Evolutionary conservation across 2,888 invertebrate genomes (phyloP).

Genomic region (Yponomeuta plumbellus): DNA sequence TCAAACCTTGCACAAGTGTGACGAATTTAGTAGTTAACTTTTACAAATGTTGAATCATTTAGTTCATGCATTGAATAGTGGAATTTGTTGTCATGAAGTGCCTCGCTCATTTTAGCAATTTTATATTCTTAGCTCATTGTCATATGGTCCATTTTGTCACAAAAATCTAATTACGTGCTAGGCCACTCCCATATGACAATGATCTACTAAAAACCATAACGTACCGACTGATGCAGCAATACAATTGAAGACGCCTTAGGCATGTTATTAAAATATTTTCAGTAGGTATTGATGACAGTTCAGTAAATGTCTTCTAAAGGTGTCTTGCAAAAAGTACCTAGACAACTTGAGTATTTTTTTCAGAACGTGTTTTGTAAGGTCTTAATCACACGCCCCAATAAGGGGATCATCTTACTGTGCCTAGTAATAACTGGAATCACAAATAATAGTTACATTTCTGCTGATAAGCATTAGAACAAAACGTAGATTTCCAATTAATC

Average conservation of each 20-base stretch:
- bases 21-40: conserved; percentile 66
- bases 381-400: not conserved
- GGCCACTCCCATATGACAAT: not conserved
- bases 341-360: not conserved
- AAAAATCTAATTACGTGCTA: not conserved
- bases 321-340: too few species aligned
- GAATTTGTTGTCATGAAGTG: conserved; percentile 21
- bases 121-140: conserved; percentile 2
- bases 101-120: conserved; percentile 18
- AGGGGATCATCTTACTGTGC: conserved; percentile 20
- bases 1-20: conserved; percentile 37
- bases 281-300: not conserved
- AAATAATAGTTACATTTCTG: conserved; percentile 11
- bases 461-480: conserved; percentile 15
- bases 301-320: not conserved
- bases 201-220: not conserved
- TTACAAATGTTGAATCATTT: conserved; percentile 47
- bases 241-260: conserved; percentile 29
- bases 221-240: conserved; percentile 4
- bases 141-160: not conserved
- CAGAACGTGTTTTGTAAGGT: not conserved
- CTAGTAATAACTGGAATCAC: conserved; percentile 8
- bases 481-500: conserved; percentile 19
- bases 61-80: conserved; percentile 11
- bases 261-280: conserved; percentile 24